Percentiles rank a stretch among this genome's conserved stretches.
phyloP scores from a whole-genome alignment of 2,797 vertebrate genomes.

The Microctenopoma stevenorrisi region DNA sequence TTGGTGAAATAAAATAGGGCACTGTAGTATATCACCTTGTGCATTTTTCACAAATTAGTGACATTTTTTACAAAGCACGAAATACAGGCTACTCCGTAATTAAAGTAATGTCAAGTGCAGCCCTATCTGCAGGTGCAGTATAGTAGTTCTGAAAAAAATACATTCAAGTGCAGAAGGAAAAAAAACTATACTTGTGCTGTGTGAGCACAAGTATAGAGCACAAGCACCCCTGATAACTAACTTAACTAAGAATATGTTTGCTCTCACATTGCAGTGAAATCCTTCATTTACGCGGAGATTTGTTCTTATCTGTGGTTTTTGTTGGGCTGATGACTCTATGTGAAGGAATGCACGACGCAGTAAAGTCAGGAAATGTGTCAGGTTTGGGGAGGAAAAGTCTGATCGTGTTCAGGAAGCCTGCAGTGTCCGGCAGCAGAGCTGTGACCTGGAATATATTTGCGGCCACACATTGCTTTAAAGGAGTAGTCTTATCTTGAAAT shows the following conservation, averaged over 20 bases:
- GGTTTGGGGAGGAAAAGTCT: conserved; percentile 69
- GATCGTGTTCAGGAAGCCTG: conserved; percentile 69
- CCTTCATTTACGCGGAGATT: conserved; percentile 15
- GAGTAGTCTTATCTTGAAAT: conserved; percentile 15
- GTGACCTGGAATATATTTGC: conserved; percentile 44
- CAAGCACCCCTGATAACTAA: neutral
- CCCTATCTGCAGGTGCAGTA: neutral
- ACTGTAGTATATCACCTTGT: neutral
- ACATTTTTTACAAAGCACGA: neutral
- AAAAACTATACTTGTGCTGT: neutral
- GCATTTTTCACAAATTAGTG: neutral
- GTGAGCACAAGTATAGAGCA: neutral
- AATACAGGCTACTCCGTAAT: too few relatives aligned
- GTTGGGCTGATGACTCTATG: conserved; percentile 61
- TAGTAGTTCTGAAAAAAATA: too few relatives aligned
- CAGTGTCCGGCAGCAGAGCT: conserved; percentile 46
- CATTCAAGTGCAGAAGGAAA: neutral
- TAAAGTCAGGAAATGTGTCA: conserved; percentile 75
- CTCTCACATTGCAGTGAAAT: conserved; percentile 18
- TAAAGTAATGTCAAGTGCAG: neutral
- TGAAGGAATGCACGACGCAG: conserved; percentile 65
- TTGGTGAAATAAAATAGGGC: neutral
- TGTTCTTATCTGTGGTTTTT: conserved; percentile 48
- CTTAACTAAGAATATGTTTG: conserved; percentile 1
- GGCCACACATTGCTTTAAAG: conserved; percentile 3